Conservation (phyloP, 2,888 invertebrate genomes). For the Drosophila infuscata region DNA sequence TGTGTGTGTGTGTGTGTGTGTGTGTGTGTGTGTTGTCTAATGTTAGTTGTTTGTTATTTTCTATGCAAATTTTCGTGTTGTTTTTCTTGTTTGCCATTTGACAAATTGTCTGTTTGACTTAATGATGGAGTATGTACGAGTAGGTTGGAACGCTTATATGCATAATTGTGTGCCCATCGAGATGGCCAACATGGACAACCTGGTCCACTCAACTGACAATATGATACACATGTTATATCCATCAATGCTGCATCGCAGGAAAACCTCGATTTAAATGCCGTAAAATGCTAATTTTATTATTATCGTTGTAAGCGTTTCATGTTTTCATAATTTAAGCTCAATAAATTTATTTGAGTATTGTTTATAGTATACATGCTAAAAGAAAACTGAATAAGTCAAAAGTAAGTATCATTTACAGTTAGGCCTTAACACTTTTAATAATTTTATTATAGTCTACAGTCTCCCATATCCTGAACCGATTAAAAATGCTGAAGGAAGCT, state of each 20-base stretch:
- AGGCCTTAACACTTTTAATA: too few relatives aligned
- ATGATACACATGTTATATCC: conserved; percentile 26
- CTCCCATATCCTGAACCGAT: neutral
- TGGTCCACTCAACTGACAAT: conserved; percentile 38
- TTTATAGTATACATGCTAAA: neutral
- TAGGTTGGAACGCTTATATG: conserved; percentile 50
- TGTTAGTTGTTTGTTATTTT: conserved; percentile 75
- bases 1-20: conserved; percentile 5
- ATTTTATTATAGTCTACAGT: too few relatives aligned
- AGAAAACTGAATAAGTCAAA: neutral
- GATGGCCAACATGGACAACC: conserved; percentile 20
- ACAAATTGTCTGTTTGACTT: conserved; percentile 77
- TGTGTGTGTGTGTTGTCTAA: conserved; percentile 56
- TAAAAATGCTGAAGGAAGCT: neutral
- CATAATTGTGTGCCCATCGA: conserved; percentile 57
- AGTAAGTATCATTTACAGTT: neutral
- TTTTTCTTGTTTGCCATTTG: conserved; percentile 61
- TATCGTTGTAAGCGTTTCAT: conserved; percentile 1
- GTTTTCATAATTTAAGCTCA: neutral
- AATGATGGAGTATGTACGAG: conserved; percentile 65
- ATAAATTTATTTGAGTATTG: neutral
- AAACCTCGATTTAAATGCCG: conserved; percentile 5
- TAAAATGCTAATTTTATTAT: conserved; percentile 19
- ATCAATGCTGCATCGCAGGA: neutral
- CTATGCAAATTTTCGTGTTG: conserved; percentile 72